Base-by-base conservation (phyloP, 2,113 vertebrate species). In the Tretioscincus oriximinensis region DNA sequence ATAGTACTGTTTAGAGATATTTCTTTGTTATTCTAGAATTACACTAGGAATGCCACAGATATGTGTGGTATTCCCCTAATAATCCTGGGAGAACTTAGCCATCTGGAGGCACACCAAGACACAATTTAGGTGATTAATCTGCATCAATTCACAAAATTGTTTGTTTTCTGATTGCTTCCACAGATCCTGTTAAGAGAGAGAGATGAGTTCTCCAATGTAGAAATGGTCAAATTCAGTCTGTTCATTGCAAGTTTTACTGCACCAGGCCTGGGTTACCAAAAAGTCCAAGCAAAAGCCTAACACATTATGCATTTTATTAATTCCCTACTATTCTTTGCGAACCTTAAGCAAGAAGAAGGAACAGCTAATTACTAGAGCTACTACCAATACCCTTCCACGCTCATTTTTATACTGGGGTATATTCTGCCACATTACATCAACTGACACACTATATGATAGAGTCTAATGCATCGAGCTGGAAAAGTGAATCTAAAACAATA, bases 371-470 rank as follows among this genome's bases (percentile, higher is more conserved):
- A 69, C 16, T 7, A 49, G 63, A 81, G 80, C 81, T 85, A 77
- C 84, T 82, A 83, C 84, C 88, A 82, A 83, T 24, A 2, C 28
- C 81, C 70, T 89, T 31, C 87, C 54, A 73, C 31, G 86, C 86
- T 93, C 85, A 60, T 83, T 87, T 10, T 79, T 78, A 77, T 83
- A 91, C 51, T 86, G 81, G 88, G 89, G 89, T 22, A 7, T 0
- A 8, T 76, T 90, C 88, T 92, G 93, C 90, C 89, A 90, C 90
- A 70, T 85, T 74, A 16, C 3, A 81, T 91, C 92, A 88, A 70
- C 72, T 0, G 2, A 82, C 80, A 41, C 87, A 88, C 87, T 88
- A 86, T 88, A 86, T 81, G 91, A 90, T 83, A 87, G 84, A 90
- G 77, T 87, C 88, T 92, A 86, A 92, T 88, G 86, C 80, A 26